phyloP scores from a whole-genome alignment of 2,888 invertebrate species.

The Leptopilina syphax region DNA sequence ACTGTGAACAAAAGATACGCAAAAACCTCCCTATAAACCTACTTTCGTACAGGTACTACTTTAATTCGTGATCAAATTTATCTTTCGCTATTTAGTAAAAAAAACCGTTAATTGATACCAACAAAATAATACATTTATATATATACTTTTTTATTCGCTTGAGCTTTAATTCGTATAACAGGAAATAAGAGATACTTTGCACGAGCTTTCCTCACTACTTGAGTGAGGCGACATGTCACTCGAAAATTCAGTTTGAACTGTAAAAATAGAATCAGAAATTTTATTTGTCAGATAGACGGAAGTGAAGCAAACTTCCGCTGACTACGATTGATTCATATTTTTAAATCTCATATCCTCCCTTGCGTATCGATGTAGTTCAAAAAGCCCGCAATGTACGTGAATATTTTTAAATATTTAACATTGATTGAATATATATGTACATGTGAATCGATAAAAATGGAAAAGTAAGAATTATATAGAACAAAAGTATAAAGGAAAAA shows the following conservation, averaged over 20 bases:
- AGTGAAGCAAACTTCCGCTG: conserved; percentile 25
- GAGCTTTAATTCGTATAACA: background rate
- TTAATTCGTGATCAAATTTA: too few relatives aligned
- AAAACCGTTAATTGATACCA: background rate
- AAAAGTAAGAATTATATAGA: too few relatives aligned
- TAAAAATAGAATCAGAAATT: conserved; percentile 57
- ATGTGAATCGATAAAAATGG: background rate
- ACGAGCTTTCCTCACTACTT: conserved; percentile 51
- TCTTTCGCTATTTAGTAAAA: too few relatives aligned
- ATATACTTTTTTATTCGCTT: too few relatives aligned
- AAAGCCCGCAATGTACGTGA: conserved; percentile 49
- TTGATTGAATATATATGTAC: background rate
- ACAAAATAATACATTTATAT: background rate
- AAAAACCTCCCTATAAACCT: too few relatives aligned
- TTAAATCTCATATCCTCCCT: conserved; percentile 56
- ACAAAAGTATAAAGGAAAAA: background rate
- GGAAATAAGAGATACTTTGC: background rate
- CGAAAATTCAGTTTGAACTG: conserved; percentile 16
- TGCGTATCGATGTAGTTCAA: conserved; percentile 24
- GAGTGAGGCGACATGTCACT: conserved; percentile 39
- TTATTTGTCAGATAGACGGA: conserved; percentile 50
- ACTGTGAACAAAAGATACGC: too few relatives aligned
- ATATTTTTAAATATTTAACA: conserved; percentile 69
- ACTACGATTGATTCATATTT: conserved; percentile 60
- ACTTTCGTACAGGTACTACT: too few relatives aligned